Evolutionary conservation across 2,113 vertebrate genomes (phyloP).

Genomic region (Trogon melanurus): DNA sequence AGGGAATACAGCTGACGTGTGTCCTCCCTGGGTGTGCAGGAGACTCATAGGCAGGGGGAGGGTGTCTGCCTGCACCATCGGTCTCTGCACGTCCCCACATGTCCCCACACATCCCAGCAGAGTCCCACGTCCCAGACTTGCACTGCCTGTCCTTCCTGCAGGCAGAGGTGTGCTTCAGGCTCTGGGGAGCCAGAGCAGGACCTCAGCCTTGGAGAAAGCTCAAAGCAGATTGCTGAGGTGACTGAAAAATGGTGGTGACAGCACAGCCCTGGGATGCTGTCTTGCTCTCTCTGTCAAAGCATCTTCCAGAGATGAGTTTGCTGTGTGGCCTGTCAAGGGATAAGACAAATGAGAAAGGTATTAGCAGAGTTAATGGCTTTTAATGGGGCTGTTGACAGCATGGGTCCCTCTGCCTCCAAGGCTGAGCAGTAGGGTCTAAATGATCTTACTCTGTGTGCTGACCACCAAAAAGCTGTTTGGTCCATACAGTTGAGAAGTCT

Average conservation of each 20-base stretch:
- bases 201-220: neutral
- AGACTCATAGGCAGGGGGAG: accelerated
- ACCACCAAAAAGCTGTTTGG: neutral
- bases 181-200: neutral
- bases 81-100: accelerated
- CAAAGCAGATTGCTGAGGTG: neutral
- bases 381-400: neutral
- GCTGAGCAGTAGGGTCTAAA: neutral
- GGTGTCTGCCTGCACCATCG: accelerated
- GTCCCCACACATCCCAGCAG: neutral
- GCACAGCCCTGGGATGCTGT: neutral
- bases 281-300: neutral
- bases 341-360: neutral
- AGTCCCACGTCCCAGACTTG: accelerated
- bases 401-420: neutral
- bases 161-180: neutral
- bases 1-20: accelerated
- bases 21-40: neutral
- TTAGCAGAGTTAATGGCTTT: neutral
- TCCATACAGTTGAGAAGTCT: neutral
- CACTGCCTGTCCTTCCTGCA: too few relatives aligned
- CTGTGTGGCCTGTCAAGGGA: neutral
- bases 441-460: neutral
- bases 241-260: accelerated
- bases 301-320: neutral